These are phyloP conservation scores for Alosa sapidissima DNA, from an alignment of 2,797 vertebrate genomes.

Conservation along the genomic window DNA sequence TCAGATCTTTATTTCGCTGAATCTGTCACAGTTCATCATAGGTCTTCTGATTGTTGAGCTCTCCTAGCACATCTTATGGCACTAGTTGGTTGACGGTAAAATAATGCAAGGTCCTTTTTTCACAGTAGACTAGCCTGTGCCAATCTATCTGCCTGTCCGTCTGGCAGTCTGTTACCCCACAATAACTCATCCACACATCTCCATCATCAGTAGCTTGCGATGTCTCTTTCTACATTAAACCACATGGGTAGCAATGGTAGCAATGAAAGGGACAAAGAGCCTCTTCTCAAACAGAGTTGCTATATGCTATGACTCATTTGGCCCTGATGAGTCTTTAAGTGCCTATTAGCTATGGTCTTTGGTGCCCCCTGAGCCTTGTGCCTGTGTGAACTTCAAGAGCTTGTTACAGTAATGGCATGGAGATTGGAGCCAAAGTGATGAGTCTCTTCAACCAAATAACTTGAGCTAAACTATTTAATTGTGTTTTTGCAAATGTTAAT, in stretches of 20 bases:
- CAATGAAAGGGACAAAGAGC: neutral
- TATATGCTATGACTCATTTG: neutral
- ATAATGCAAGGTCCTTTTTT: neutral
- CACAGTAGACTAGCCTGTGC: no score
- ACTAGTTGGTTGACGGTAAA: neutral
- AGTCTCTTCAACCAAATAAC: neutral
- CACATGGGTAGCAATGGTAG: neutral
- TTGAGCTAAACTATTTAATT: neutral
- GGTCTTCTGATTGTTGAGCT: neutral
- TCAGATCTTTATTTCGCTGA: neutral
- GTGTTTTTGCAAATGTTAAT: neutral
- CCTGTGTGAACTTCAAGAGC: neutral
- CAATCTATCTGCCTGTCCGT: no score
- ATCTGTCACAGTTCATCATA: neutral
- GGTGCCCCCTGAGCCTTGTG: neutral
- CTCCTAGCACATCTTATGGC: neutral
- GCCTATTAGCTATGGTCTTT: conserved; percentile 2
- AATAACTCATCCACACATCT: neutral
- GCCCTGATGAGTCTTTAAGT: neutral
- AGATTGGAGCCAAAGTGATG: neutral
- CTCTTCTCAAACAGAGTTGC: neutral
- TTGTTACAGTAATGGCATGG: neutral
- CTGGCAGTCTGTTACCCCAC: neutral
- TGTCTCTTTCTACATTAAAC: neutral
- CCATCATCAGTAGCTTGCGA: neutral